Base-by-base conservation (phyloP, 2,888 invertebrate genomes). In the Eremobia ochroleuca region DNA sequence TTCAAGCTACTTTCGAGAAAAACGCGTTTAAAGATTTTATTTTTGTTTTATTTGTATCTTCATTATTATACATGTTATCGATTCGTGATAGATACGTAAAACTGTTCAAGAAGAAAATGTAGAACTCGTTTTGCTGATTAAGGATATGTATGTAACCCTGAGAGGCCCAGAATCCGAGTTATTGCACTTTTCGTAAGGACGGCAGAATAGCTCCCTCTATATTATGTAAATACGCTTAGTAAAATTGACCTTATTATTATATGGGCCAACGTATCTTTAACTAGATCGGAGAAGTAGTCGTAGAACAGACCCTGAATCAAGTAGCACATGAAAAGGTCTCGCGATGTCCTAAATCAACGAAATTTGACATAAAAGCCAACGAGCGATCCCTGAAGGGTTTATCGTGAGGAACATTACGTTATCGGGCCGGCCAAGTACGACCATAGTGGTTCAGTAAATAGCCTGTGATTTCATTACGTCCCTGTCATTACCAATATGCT, bases 401-500 rank as follows among this genome's bases (percentile, higher is more conserved):
- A 74, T 83, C 76, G 81, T 70, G 58, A 74, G 69, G 81, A 70
- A 76, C 74, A 81, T 85, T 74, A 67, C 61, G 77, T 83, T 81
- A 83, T 83, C 76, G 61, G 71, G 34, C 73, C 52, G 34, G 28
- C 68, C 70, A 75, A 74, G 58, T 74, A 77, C 66, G 73, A 71
- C 58, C 75, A 34, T 59, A 65, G 65, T 62, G 80, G 73, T 70
- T 72, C 43, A 68, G 59, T 76, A 76, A 83, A 79, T 79, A 46
- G 34, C 25, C n/a, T 72, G 71, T 66, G 62, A 77, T 85, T 85
- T 84, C 59, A 61, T 74, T 65, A 76, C 31, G 49, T 75, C 28
- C 64, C 25, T 72, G 76, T 65, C 55, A 80, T 77, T 74, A 85
- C 43, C 55, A 67, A 46, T 71, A 31, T 34, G 46, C 67, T 61